These are phyloP conservation scores for Chloroclystis v-ata DNA, from an alignment of 2,888 invertebrate genomes.

Conservation along the genomic window DNA sequence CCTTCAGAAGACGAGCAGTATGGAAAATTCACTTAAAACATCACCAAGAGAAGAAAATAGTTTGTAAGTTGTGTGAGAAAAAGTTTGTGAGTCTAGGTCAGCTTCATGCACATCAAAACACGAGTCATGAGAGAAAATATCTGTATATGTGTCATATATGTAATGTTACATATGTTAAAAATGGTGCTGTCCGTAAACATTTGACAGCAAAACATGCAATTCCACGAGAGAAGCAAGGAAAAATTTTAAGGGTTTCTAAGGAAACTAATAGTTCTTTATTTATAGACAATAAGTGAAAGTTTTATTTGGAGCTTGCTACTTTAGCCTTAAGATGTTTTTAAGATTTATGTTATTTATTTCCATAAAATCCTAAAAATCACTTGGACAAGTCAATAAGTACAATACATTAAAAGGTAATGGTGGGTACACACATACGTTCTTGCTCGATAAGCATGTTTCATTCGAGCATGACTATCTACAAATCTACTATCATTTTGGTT, in stretches of 20 bases:
- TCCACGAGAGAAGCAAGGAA: conserved; percentile 59
- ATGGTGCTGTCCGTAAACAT: conserved; percentile 55
- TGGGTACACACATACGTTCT: no score
- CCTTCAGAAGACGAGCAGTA: conserved; percentile 57
- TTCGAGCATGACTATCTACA: no score
- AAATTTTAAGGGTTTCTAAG: conserved; percentile 46
- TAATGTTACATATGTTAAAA: conserved; percentile 56
- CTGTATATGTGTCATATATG: conserved; percentile 57
- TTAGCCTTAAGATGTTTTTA: no score
- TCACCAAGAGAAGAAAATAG: conserved; percentile 57
- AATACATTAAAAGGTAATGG: no score
- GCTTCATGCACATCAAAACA: conserved; percentile 58
- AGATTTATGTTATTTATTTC: no score
- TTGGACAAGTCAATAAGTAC: no score
- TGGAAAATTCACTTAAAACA: conserved; percentile 64
- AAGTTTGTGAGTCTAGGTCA: conserved; percentile 50
- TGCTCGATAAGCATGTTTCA: no score
- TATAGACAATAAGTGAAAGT: neutral
- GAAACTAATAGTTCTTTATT: conserved; percentile 16
- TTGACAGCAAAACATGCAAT: conserved; percentile 59
- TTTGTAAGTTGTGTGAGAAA: conserved; percentile 55
- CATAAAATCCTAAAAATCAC: no score
- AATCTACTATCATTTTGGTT: no score
- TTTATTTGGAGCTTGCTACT: no score
- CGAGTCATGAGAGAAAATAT: conserved; percentile 56